Evolutionary conservation across 1,140 invertebrate genomes (phyloP).

Genomic region (Arctopsyche grandis): DNA sequence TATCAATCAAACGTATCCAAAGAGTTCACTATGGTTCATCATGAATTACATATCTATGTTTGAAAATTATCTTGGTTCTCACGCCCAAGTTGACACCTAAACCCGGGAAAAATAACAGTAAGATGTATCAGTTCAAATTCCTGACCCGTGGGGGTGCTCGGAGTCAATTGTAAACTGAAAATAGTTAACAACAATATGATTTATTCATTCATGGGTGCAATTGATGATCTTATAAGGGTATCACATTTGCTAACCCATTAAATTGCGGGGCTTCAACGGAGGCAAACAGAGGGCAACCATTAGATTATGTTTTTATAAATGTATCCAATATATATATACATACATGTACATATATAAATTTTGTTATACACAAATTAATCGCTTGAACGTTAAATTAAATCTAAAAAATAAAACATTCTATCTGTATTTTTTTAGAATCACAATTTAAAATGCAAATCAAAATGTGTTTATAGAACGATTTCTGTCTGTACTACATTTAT

Average conservation of each 20-base stretch:
- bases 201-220: constrained; percentile 37
- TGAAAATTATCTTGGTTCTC: constrained; percentile 45
- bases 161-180: constrained; percentile 43
- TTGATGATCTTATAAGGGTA: constrained; percentile 44
- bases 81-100: constrained; percentile 37
- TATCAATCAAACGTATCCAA: background rate
- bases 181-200: constrained; percentile 41
- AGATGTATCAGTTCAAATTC: constrained; percentile 36
- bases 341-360: too few species aligned
- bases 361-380: background rate
- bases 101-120: constrained; percentile 17
- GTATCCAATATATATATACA: background rate
- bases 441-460: too few species aligned
- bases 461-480: too few species aligned
- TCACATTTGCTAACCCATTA: constrained; percentile 51
- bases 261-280: constrained; percentile 46
- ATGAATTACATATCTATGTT: background rate
- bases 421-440: too few species aligned
- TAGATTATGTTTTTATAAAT: constrained; percentile 35
- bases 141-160: constrained; percentile 45
- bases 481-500: too few species aligned
- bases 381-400: too few species aligned
- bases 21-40: constrained; percentile 40
- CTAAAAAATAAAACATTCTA: too few species aligned
- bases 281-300: constrained; percentile 37